phyloP scores from a whole-genome alignment of 2,888 invertebrate genomes.

The Aplocera efformata region DNA sequence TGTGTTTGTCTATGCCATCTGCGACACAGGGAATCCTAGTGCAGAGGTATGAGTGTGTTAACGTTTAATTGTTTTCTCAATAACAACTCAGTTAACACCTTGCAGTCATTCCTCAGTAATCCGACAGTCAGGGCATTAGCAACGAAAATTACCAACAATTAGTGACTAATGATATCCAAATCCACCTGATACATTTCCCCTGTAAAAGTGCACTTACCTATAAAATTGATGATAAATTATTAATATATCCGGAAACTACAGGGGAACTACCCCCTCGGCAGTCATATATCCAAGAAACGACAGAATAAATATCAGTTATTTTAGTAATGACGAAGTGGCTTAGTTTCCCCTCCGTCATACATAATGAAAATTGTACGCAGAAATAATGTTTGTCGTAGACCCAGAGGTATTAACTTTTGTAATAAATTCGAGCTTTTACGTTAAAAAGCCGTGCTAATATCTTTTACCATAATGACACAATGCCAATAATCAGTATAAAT shows the following conservation, averaged over 20 bases:
- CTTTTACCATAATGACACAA: too few species aligned
- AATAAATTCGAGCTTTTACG: constrained; percentile 21
- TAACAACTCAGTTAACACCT: too few species aligned
- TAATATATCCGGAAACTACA: constrained; percentile 25
- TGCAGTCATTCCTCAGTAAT: too few species aligned
- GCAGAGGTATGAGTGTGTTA: too few species aligned
- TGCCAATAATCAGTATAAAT: too few species aligned
- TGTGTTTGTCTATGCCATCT: too few species aligned
- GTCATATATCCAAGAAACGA: constrained; percentile 14
- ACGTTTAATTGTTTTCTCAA: too few species aligned
- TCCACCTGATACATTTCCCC: not conserved
- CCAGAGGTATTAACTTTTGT: constrained; percentile 21
- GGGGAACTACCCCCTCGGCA: constrained; percentile 35
- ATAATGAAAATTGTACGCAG: constrained; percentile 37
- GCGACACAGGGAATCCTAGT: too few species aligned
- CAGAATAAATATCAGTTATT: constrained; percentile 24
- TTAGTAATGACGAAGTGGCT: constrained; percentile 41
- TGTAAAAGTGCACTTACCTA: too few species aligned
- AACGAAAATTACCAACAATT: too few species aligned
- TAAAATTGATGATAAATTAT: constrained; percentile 28
- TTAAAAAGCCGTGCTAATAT: constrained; percentile 10
- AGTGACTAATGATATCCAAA: not conserved
- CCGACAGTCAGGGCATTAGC: too few species aligned
- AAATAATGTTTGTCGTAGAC: constrained; percentile 26
- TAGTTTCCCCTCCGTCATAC: constrained; percentile 36